phyloP scores from a whole-genome alignment of 2,113 vertebrate species.

The Furnarius figulus region DNA sequence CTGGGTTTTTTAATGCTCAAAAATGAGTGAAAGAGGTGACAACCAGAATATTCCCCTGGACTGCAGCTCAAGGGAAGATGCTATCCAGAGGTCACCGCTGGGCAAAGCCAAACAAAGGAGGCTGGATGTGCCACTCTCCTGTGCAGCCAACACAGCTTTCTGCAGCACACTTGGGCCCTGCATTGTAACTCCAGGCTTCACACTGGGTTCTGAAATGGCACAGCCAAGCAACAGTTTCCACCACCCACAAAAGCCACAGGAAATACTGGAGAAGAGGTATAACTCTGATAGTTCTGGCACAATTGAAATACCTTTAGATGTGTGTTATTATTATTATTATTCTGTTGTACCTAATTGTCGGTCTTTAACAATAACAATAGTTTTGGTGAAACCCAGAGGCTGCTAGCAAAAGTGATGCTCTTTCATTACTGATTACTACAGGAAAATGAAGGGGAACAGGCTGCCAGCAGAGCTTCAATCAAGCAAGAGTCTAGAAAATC shows the following conservation, averaged over 20 bases:
- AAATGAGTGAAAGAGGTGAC: neutral
- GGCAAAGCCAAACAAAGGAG: neutral
- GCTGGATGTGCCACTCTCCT: neutral
- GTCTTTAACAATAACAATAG: constrained; percentile 6
- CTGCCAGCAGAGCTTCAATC: constrained; percentile 37
- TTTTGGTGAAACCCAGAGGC: constrained; percentile 17
- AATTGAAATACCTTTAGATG: neutral
- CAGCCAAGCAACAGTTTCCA: constrained; percentile 52
- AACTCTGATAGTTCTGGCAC: constrained; percentile 33
- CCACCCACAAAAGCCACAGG: neutral
- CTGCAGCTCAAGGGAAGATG: neutral
- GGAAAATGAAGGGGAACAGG: constrained; percentile 32
- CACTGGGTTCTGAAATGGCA: neutral
- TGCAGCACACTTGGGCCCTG: neutral
- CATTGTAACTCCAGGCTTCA: neutral
- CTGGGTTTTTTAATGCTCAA: neutral
- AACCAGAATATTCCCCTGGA: neutral
- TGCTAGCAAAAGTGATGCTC: constrained; percentile 37
- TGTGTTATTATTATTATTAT: neutral
- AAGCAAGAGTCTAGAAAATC: neutral
- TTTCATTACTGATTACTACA: constrained; percentile 29
- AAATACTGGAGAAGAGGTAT: constrained; percentile 40
- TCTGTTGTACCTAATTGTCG: neutral
- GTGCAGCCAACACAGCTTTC: neutral
- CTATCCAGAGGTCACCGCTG: neutral